These are phyloP conservation scores for Conopomorpha cramerella DNA, from an alignment of 1,140 invertebrate genomes.

Conservation along the genomic window DNA sequence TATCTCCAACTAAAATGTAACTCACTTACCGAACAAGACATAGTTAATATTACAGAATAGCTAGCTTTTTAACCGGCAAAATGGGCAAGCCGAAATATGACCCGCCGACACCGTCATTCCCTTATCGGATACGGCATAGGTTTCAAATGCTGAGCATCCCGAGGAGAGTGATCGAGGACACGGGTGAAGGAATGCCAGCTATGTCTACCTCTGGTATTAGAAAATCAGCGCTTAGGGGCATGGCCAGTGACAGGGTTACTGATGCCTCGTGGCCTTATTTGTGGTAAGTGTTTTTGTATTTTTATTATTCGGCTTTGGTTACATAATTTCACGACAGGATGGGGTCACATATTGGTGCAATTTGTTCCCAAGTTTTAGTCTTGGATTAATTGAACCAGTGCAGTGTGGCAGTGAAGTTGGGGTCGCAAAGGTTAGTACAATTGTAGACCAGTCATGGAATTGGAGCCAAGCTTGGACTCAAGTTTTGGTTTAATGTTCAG, in stretches of 20 bases:
- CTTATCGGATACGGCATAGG: slow-evolving; percentile 34
- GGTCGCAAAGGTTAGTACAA: too few species aligned
- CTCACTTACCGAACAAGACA: slow-evolving; percentile 3
- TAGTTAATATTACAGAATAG: slow-evolving; percentile 31
- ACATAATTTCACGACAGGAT: too few species aligned
- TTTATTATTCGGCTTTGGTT: too few species aligned
- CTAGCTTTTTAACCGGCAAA: slow-evolving; percentile 17
- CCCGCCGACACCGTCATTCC: slow-evolving; percentile 25
- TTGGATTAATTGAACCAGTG: too few species aligned
- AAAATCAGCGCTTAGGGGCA: slow-evolving; percentile 23
- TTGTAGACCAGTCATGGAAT: too few species aligned
- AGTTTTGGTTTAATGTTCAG: too few species aligned
- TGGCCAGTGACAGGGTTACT: slow-evolving; percentile 25
- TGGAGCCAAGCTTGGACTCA: too few species aligned
- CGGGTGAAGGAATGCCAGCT: slow-evolving; percentile 29
- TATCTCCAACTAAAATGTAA: slow-evolving; percentile 11
- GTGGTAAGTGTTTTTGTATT: slow-evolving; percentile 26
- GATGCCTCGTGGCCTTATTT: slow-evolving; percentile 37
- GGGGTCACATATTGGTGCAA: too few species aligned
- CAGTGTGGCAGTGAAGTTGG: too few species aligned
- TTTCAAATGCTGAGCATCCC: slow-evolving; percentile 34
- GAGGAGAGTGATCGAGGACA: slow-evolving; percentile 20
- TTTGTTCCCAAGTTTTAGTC: too few species aligned
- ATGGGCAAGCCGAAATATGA: slow-evolving; percentile 39
- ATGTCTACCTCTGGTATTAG: slow-evolving; percentile 21